Evolutionary conservation across 2,113 vertebrate genomes (phyloP).

Genomic region (Saimiri boliviensis): DNA sequence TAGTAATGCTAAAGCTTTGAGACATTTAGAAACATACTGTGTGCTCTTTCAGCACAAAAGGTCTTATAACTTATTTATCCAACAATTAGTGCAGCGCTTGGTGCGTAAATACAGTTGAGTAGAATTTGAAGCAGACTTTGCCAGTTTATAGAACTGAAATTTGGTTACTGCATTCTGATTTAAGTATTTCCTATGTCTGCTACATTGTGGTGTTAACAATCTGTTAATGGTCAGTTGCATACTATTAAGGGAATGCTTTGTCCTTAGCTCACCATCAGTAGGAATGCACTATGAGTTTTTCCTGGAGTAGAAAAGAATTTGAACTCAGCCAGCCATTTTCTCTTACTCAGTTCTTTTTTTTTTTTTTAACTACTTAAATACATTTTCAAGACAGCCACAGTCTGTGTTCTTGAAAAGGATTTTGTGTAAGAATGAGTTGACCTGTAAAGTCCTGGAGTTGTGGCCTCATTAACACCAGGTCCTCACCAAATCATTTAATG

Average conservation of each 20-base stretch:
- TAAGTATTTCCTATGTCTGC: constrained; percentile 71
- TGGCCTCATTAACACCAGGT: background rate
- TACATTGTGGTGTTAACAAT: constrained; percentile 52
- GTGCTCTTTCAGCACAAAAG: background rate
- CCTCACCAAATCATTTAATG: background rate
- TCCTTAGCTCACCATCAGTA: background rate
- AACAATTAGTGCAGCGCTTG: background rate
- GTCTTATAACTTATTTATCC: background rate
- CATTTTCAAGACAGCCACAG: background rate
- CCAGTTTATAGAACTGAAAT: background rate
- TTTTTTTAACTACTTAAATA: background rate
- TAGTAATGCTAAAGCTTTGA: background rate
- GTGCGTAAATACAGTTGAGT: background rate
- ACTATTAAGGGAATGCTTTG: background rate
- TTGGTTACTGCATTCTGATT: background rate
- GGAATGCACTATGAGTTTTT: background rate
- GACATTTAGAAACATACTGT: background rate
- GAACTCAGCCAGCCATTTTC: background rate
- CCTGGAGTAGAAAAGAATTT: background rate
- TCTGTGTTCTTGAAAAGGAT: background rate
- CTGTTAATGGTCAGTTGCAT: background rate
- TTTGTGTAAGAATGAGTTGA: background rate
- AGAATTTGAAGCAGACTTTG: background rate
- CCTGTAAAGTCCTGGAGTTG: background rate
- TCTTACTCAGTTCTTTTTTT: background rate